phyloP scores from a whole-genome alignment of 2,797 vertebrate species.

The Acanthiza pusilla region DNA sequence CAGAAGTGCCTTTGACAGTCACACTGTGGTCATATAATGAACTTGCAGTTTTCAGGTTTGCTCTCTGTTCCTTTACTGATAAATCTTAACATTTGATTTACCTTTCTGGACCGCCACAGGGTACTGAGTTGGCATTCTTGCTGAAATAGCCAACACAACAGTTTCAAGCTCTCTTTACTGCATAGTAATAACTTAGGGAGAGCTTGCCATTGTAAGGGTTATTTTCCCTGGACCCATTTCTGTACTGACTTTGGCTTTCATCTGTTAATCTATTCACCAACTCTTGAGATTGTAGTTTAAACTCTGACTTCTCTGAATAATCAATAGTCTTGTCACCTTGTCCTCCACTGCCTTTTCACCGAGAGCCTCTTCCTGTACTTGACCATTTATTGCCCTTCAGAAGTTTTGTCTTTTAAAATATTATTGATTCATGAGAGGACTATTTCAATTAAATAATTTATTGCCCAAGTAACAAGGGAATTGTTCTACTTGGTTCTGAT shows the following conservation, averaged over 20 bases:
- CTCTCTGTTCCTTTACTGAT: background rate
- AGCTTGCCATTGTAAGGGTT: background rate
- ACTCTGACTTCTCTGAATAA: background rate
- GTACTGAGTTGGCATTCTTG: background rate
- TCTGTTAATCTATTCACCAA: background rate
- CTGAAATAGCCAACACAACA: background rate
- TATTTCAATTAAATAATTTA: background rate
- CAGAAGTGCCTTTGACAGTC: background rate
- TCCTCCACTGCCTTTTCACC: background rate
- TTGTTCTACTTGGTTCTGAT: background rate
- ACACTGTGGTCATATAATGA: background rate
- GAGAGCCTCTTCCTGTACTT: background rate
- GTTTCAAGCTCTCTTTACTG: background rate
- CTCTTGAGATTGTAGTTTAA: background rate
- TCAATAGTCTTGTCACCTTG: background rate
- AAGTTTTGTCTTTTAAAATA: background rate
- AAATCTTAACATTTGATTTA: background rate
- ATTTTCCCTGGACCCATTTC: background rate
- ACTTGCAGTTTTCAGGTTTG: background rate
- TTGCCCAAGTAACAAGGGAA: background rate
- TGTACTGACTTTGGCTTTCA: background rate
- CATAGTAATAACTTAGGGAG: background rate
- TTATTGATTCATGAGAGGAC: background rate
- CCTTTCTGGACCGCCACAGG: background rate
- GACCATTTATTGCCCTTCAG: background rate